Conservation (phyloP, 1,140 invertebrate genomes). For the Cyrtorhinus lividipennis region DNA sequence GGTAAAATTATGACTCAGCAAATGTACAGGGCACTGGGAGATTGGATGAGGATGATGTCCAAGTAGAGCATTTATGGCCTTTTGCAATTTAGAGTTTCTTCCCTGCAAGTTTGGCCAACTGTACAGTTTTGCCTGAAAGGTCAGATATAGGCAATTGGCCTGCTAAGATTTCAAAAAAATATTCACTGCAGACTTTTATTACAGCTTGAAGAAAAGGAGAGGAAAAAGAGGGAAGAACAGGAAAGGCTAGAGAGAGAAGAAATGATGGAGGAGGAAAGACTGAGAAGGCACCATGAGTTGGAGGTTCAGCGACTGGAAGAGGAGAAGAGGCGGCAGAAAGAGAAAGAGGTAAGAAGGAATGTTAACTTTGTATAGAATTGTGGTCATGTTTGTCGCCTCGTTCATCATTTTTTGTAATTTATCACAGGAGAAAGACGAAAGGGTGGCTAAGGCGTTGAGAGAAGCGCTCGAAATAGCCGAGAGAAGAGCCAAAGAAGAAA, state of each 20-base stretch:
- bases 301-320: conserved; percentile 39
- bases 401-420: no score
- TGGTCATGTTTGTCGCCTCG: no score
- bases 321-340: conserved; percentile 30
- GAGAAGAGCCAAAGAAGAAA: conserved; percentile 39
- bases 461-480: conserved; percentile 46
- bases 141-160: no score
- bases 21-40: no score
- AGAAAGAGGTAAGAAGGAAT: conserved; percentile 38
- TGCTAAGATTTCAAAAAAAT: no score
- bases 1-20: conserved; percentile 23
- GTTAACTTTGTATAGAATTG: conserved; percentile 34
- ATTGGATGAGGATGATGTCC: no score
- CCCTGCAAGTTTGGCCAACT: no score
- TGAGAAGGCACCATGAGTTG: conserved; percentile 45
- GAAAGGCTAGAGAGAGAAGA: conserved; percentile 45
- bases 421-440: conserved; percentile 37
- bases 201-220: conserved; percentile 48
- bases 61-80: no score
- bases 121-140: no score
- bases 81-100: no score
- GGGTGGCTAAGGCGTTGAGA: conserved; percentile 41
- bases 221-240: conserved; percentile 44
- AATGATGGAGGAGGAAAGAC: conserved; percentile 49
- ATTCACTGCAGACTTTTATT: no score